Conservation (phyloP, 1,140 invertebrate species). For the Batillaria attramentaria region DNA sequence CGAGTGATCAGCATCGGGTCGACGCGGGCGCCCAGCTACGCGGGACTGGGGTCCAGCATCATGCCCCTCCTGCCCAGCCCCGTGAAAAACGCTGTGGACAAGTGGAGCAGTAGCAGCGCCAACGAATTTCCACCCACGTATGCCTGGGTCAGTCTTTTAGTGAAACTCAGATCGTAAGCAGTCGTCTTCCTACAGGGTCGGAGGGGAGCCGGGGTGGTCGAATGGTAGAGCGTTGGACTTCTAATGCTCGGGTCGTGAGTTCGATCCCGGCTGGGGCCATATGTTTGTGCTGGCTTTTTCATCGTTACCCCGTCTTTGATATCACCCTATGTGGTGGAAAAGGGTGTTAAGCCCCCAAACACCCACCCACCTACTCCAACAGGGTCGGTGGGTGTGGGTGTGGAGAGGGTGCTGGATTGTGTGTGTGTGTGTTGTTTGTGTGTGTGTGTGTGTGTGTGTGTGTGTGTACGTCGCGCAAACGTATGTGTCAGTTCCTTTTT, state of each 20-base stretch:
- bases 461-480: too few species aligned
- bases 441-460: too few species aligned
- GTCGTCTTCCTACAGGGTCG: background rate
- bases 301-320: too few species aligned
- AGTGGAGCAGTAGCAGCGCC: slow-evolving; percentile 76
- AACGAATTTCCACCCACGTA: slow-evolving; percentile 73
- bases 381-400: background rate
- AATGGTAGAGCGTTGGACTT: too few species aligned
- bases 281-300: too few species aligned
- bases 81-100: slow-evolving; percentile 77
- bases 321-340: too few species aligned
- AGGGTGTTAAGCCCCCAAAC: too few species aligned
- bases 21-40: slow-evolving; percentile 73
- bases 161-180: background rate
- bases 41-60: slow-evolving; percentile 75
- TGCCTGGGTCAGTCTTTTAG: slow-evolving; percentile 71
- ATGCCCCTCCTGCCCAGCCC: slow-evolving; percentile 76
- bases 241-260: too few species aligned
- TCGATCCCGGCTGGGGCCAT: too few species aligned
- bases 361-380: too few species aligned
- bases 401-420: background rate
- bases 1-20: slow-evolving; percentile 77
- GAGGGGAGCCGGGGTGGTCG: too few species aligned
- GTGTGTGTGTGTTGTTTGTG: too few species aligned
- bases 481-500: background rate